Evolutionary conservation across 2,113 vertebrate genomes (phyloP).

Genomic region (Oreotragus oreotragus): DNA sequence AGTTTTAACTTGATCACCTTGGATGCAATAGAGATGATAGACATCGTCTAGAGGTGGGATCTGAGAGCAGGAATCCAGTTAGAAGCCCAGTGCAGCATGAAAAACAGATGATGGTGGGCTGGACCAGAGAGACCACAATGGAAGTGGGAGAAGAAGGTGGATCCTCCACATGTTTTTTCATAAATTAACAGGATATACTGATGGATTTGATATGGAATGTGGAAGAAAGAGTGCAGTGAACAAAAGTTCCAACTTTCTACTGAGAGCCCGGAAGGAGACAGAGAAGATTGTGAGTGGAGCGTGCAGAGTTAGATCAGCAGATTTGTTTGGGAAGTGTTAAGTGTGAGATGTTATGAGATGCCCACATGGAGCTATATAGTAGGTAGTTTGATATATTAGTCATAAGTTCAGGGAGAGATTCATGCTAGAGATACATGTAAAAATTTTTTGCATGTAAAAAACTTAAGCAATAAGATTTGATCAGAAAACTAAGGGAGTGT

Average conservation of each 20-base stretch:
- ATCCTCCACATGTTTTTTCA: background rate
- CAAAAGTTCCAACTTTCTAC: background rate
- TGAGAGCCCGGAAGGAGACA: background rate
- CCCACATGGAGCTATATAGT: background rate
- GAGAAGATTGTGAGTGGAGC: background rate
- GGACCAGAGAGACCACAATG: background rate
- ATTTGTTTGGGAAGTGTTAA: background rate
- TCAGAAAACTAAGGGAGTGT: background rate
- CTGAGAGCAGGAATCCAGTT: background rate
- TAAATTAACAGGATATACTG: background rate
- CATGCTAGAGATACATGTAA: background rate
- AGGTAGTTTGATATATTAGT: background rate
- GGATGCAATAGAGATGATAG: background rate
- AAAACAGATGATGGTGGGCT: background rate
- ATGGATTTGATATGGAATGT: background rate
- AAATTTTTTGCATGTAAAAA: background rate
- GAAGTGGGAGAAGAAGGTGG: background rate
- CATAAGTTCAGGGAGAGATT: background rate
- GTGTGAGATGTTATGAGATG: background rate
- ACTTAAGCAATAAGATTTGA: background rate
- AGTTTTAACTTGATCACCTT: background rate
- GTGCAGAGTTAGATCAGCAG: background rate
- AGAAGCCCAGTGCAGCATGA: background rate
- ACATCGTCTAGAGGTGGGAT: rapidly evolving
- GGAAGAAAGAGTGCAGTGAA: background rate